Percentiles rank a stretch among this genome's conserved stretches.
These are phyloP conservation scores for Eleutherodactylus coqui DNA, from an alignment of 2,797 vertebrate species.

Conservation along the genomic window DNA sequence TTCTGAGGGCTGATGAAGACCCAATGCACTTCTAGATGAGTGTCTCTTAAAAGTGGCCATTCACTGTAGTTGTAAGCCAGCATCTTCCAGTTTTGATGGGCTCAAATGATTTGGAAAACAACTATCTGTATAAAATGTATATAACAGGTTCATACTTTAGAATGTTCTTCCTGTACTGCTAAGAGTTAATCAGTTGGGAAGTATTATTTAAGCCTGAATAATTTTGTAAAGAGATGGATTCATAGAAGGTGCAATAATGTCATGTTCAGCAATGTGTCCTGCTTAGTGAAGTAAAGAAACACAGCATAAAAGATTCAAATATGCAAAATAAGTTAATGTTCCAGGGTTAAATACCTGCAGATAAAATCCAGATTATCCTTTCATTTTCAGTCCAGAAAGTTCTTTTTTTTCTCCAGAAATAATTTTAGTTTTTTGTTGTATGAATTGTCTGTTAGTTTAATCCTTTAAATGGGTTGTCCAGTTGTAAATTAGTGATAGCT, in stretches of 20 bases:
- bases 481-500: too few species aligned
- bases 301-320: constrained; percentile 11
- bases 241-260: constrained; percentile 6
- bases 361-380: neutral
- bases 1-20: too few species aligned
- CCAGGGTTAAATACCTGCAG: neutral
- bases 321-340: constrained; percentile 20
- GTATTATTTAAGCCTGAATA: constrained; percentile 5
- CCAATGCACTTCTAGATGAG: too few species aligned
- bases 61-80: too few species aligned
- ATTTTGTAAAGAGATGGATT: constrained; percentile 17
- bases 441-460: too few species aligned
- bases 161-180: neutral
- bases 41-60: too few species aligned
- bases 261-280: constrained; percentile 7
- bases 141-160: too few species aligned
- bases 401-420: neutral
- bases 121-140: too few species aligned
- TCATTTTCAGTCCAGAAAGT: neutral
- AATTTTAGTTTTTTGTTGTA: neutral
- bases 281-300: constrained; percentile 20
- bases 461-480: too few species aligned
- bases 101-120: too few species aligned
- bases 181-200: neutral
- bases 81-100: too few species aligned